These are phyloP conservation scores for Matsumyia berberina DNA, from an alignment of 2,888 invertebrate species.

Conservation along the genomic window DNA sequence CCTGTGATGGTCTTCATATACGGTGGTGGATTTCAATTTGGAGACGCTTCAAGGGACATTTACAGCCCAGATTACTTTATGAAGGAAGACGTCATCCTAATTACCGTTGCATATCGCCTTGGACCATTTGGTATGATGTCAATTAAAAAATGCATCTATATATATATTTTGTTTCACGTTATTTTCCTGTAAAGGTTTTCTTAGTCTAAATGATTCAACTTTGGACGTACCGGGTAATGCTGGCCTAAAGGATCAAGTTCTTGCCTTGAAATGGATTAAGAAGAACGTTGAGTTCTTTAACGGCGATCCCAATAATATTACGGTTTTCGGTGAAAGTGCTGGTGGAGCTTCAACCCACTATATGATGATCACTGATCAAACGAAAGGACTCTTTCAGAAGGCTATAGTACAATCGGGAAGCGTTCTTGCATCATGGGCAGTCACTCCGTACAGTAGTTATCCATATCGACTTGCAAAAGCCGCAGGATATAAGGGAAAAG, in stretches of 20 bases:
- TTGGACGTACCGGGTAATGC: conserved; percentile 86
- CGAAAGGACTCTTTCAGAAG: conserved; percentile 83
- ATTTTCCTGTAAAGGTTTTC: conserved; percentile 83
- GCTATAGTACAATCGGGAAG: conserved; percentile 83
- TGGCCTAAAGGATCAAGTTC: conserved; percentile 85
- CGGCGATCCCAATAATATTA: conserved; percentile 85
- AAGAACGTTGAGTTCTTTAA: conserved; percentile 85
- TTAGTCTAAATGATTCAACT: conserved; percentile 84
- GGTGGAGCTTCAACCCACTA: conserved; percentile 85
- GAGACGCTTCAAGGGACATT: conserved; percentile 83
- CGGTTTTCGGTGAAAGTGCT: conserved; percentile 86
- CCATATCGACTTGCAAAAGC: conserved; percentile 81
- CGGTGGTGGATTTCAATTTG: conserved; percentile 85
- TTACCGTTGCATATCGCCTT: conserved; percentile 85
- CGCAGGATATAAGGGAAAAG: conserved; percentile 81
- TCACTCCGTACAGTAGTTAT: conserved; percentile 78
- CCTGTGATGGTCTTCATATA: conserved; percentile 85
- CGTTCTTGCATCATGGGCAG: conserved; percentile 80
- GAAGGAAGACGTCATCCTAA: conserved; percentile 84
- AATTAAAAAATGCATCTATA: neutral
- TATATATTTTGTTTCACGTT: neutral
- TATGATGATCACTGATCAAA: conserved; percentile 85
- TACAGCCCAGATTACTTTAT: conserved; percentile 85
- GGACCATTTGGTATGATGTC: conserved; percentile 83
- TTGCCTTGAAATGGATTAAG: conserved; percentile 85